Evolutionary conservation across 2,888 invertebrate species (phyloP), one percentile per base, ranked within the genome.

Genomic region (Bellardia pandia): DNA sequence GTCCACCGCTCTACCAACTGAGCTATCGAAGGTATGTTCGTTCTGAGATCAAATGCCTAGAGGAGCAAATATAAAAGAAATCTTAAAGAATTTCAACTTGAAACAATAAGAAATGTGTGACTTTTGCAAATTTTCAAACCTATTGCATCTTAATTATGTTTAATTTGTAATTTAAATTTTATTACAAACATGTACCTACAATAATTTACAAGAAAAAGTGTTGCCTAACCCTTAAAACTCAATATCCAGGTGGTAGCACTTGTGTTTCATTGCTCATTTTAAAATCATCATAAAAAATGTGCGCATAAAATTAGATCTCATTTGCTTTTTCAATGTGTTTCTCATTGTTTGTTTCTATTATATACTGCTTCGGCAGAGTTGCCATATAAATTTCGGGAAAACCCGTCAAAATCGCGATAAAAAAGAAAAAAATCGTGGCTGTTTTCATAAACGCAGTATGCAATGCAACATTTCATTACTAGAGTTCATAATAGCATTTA

Each of bases 1-100:
- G 90, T 90, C 90, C 90, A 90, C 89, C 90, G 90, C 90, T 90
- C 90, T 90, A 90, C 90, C 90, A 90, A 89, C 90, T 90, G 90
- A 90, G 90, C 90, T 90, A 90, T 90, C 90, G 89, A 90, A 90
- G 90, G 90, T 56, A 7, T 56, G 3, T 56, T 16, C 11, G 56
- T 11, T 3, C 9, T 23, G 9, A 23, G 16, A 23, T 23, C 56
- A 23, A 56, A 23, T 56, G 23, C 23, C 23, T 56, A 23, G 1
- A 23, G 1, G 23, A 23, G 11, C 16, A 3, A 56, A 56, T 9
- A 23, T 8, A 8, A 6, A 51, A 51, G 23, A 23, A 56, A 56
- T 16, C 16, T 51, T 3, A 1, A 14, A n/a, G 13, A 45, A 45
- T 45, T 45, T 45, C 23, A 9, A 23, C 16, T 0, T 6, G 23